Base-by-base conservation (phyloP, 2,113 vertebrate genomes). In the Corythaeola cristata region DNA sequence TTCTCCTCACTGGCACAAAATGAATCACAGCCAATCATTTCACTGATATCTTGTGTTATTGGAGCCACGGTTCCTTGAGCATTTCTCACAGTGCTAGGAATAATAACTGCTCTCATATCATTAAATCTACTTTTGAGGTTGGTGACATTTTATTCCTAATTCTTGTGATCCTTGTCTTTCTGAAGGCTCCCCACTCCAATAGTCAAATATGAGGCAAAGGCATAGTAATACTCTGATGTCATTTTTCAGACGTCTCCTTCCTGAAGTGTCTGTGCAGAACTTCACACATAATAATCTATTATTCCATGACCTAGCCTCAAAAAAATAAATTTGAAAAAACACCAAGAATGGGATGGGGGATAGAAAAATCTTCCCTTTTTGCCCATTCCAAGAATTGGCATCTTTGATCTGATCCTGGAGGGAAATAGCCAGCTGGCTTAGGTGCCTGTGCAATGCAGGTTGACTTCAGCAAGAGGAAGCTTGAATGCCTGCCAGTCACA, bases 21-120 rank as follows among this genome's bases (percentile, higher is more conserved):
- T 77, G 60, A 84, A 66, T 79, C 80, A 85, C 74, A 90, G 80
- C 87, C 92, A 87, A 87, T 92, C 86, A 93, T 87, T 66, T 90
- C 69, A 81, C 69, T 87, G 80, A 81, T 95, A 79, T 23, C 23
- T 85, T 58, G 22, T 75, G 47, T 81, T 95, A 94, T 49, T 68
- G 35, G 35, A 88, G 63, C 16, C 56, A 78, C 18, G 47, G 50
- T 68, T 90, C 79, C 37, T 17, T 60, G n/a, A 92, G 28, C 49
- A 81, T 81, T 94, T 92, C 45, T 86, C 62, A 53, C 11, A 72
- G 11, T 33, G 32, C 50, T 78, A 78, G 69, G 49, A 90, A 85
- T 26, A 82, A 49, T 37, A 26, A 45, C 58, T 82, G 39, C 22
- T 64, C 27, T 74, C 44, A 73, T 49, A 80, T 21, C 72, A 62